Evolutionary conservation across 2,888 invertebrate species (phyloP).

Genomic region (Xanthorhoe designata): DNA sequence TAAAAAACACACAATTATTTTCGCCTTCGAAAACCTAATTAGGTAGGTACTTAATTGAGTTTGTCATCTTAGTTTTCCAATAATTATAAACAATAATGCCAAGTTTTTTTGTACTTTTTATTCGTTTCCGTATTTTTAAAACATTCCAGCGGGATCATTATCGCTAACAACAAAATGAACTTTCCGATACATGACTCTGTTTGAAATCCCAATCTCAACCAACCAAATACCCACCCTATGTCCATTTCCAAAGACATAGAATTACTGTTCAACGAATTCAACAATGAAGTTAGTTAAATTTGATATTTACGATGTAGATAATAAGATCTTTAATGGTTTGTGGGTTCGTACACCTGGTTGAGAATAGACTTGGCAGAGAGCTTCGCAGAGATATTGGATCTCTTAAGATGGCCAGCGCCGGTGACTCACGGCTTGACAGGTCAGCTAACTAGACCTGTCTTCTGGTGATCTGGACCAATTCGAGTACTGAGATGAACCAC

Average conservation of each 20-base stretch:
- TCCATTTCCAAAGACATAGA: constrained; percentile 4
- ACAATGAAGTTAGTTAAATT: constrained; percentile 36
- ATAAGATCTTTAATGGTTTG: constrained; percentile 43
- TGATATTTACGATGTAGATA: constrained; percentile 33
- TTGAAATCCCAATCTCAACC: constrained; percentile 20
- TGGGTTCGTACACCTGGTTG: constrained; percentile 44
- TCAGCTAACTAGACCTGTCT: constrained; percentile 58
- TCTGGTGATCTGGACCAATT: constrained; percentile 37
- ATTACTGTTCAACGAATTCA: background rate
- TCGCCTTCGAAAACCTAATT: too few species aligned
- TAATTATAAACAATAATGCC: background rate
- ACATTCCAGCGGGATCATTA: constrained; percentile 52
- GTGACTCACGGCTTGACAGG: constrained; percentile 66
- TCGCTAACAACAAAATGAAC: constrained; percentile 57
- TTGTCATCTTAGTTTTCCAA: background rate
- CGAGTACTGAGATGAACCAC: background rate
- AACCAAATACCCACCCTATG: constrained; percentile 11
- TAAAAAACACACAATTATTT: too few species aligned
- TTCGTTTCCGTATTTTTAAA: constrained; percentile 1
- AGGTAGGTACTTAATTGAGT: too few species aligned
- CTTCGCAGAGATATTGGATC: constrained; percentile 64
- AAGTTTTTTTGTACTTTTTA: background rate
- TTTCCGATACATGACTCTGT: constrained; percentile 49
- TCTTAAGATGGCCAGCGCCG: constrained; percentile 56
- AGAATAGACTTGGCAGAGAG: constrained; percentile 77